Evolutionary conservation across 1,140 invertebrate species (phyloP).

Genomic region (Anagrus nilaparvatae): DNA sequence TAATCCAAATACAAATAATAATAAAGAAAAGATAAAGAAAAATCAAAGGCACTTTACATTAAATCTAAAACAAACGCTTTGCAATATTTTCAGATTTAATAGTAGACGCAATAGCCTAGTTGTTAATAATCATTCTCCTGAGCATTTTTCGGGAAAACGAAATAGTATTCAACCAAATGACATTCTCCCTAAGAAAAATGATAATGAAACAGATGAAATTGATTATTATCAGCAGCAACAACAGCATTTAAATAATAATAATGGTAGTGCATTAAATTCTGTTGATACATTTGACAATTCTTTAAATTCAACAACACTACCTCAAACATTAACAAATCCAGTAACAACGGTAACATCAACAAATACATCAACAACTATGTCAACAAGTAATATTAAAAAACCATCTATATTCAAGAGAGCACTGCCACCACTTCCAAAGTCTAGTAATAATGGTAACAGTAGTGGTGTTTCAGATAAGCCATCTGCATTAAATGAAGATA

Average conservation of each 20-base stretch:
- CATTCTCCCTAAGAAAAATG: constrained; percentile 41
- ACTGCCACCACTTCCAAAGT: constrained; percentile 65
- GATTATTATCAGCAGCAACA: constrained; percentile 36
- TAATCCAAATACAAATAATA: constrained; percentile 37
- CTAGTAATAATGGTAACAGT: constrained; percentile 32
- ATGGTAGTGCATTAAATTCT: neutral
- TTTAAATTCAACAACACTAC: constrained; percentile 22
- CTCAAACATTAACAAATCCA: neutral
- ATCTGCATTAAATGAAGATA: no score
- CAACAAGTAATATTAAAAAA: constrained; percentile 30
- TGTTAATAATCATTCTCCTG: constrained; percentile 44
- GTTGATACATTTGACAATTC: constrained; percentile 16
- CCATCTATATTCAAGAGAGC: constrained; percentile 56
- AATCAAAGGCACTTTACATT: constrained; percentile 52
- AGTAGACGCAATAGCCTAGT: no score
- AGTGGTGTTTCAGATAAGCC: constrained; percentile 15
- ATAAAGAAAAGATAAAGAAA: constrained; percentile 50
- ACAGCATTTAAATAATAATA: constrained; percentile 13
- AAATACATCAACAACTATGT: constrained; percentile 21
- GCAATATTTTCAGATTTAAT: constrained; percentile 57
- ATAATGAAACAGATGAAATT: no score
- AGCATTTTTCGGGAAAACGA: constrained; percentile 35
- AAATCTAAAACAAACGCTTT: constrained; percentile 75
- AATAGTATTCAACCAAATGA: constrained; percentile 42
- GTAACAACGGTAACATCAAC: constrained; percentile 7